Percentiles rank a stretch among this genome's conserved stretches.
Conservation (phyloP, 2,113 vertebrate genomes). For the Chunga burmeisteri region DNA sequence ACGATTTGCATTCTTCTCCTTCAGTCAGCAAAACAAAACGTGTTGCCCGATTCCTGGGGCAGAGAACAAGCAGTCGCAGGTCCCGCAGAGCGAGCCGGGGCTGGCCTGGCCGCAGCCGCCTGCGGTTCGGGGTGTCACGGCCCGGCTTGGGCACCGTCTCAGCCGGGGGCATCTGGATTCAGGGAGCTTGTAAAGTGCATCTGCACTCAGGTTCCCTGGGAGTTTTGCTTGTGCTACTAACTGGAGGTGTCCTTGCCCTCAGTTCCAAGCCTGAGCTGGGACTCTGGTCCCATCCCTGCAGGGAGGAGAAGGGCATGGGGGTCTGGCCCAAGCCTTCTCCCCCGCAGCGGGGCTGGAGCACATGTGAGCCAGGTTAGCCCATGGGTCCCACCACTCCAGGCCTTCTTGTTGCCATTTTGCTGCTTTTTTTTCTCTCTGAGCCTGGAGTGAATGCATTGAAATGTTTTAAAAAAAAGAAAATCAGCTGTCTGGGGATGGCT, state of each 20-base stretch:
- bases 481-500: not conserved
- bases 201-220: not conserved
- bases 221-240: not conserved
- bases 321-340: not conserved
- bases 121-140: not conserved
- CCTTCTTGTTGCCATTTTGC: not conserved
- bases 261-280: not conserved
- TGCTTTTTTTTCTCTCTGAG: not conserved
- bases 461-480: not conserved
- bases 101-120: not conserved
- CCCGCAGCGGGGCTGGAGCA: not conserved
- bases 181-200: not conserved
- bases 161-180: not conserved
- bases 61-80: not conserved
- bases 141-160: not conserved
- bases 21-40: not conserved
- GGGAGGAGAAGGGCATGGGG: not conserved
- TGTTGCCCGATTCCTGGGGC: not conserved
- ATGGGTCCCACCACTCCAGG: fast-evolving
- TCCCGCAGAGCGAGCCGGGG: not conserved
- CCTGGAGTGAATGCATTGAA: not conserved
- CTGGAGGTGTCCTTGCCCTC: not conserved
- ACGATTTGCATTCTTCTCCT: not conserved
- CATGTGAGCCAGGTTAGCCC: not conserved
- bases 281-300: not conserved